Conservation (phyloP, 2,888 invertebrate species). For the Ormyrus labotus region DNA sequence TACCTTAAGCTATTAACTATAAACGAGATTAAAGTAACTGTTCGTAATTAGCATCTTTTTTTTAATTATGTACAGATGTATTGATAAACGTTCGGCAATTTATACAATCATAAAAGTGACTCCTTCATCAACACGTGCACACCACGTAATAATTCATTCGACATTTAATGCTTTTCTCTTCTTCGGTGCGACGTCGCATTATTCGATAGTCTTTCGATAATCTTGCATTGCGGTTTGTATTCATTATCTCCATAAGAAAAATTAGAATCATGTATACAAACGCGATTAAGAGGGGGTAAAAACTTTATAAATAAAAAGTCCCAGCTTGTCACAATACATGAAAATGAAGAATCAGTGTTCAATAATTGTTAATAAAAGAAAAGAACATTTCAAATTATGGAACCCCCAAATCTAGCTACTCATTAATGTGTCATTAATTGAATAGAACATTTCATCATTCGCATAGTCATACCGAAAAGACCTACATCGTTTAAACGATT, state of each 20-base stretch:
- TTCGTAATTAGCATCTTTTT: slow-evolving; percentile 53
- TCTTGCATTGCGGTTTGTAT: slow-evolving; percentile 32
- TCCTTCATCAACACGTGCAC: slow-evolving; percentile 51
- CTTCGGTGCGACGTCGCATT: slow-evolving; percentile 40
- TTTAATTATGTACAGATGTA: slow-evolving; percentile 58
- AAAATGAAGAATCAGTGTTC: slow-evolving; percentile 20
- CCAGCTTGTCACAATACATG: slow-evolving; percentile 30
- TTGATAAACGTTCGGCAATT: slow-evolving; percentile 57
- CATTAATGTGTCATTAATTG: slow-evolving; percentile 49
- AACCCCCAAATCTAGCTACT: slow-evolving; percentile 33
- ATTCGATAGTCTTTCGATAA: slow-evolving; percentile 38
- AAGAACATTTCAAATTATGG: slow-evolving; percentile 15
- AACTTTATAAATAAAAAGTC: slow-evolving; percentile 34
- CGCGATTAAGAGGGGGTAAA: slow-evolving; percentile 18
- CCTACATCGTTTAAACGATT: slow-evolving; percentile 35
- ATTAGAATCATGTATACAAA: slow-evolving; percentile 47
- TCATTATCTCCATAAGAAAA: slow-evolving; percentile 36
- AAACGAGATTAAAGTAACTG: slow-evolving; percentile 57
- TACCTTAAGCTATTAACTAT: slow-evolving; percentile 57
- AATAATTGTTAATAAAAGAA: slow-evolving; percentile 24
- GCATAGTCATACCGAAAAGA: slow-evolving; percentile 47
- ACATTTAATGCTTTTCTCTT: slow-evolving; percentile 40
- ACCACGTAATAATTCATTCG: slow-evolving; percentile 45
- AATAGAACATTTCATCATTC: slow-evolving; percentile 46
- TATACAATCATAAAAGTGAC: slow-evolving; percentile 58